Conservation (phyloP, 2,113 vertebrate species). For the Ploceus nigricollis region DNA sequence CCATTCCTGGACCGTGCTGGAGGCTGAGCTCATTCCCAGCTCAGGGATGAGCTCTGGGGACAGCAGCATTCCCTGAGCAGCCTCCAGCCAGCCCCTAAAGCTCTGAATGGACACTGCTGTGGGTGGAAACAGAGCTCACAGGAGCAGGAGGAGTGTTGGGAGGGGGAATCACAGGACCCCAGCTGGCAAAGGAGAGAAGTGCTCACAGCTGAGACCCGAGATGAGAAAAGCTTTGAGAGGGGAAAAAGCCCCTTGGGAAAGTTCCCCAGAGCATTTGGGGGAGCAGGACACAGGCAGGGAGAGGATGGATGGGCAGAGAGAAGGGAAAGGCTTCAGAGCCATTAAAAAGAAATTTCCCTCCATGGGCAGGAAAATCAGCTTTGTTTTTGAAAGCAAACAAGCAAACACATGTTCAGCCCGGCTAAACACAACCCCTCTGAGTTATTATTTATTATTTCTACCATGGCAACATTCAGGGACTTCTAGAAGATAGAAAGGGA, state of each 20-base stretch:
- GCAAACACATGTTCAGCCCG: slow-evolving; percentile 22
- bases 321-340: background rate
- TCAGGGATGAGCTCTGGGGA: background rate
- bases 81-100: background rate
- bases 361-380: background rate
- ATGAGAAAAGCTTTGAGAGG: background rate
- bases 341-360: background rate
- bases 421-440: background rate
- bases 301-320: background rate
- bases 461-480: background rate
- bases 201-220: background rate
- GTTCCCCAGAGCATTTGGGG: fast-evolving
- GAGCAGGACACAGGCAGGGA: background rate
- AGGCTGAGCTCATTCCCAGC: background rate
- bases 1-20: fast-evolving
- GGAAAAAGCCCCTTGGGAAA: background rate
- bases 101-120: background rate
- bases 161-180: background rate
- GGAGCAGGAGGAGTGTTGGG: background rate
- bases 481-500: background rate
- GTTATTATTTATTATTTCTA: slow-evolving; percentile 58
- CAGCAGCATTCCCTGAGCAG: background rate
- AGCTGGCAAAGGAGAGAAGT: background rate
- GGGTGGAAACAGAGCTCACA: background rate
- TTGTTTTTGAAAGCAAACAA: slow-evolving; percentile 45